Evolutionary conservation across 2,113 vertebrate genomes (phyloP).

Genomic region (Mirounga angustirostris): DNA sequence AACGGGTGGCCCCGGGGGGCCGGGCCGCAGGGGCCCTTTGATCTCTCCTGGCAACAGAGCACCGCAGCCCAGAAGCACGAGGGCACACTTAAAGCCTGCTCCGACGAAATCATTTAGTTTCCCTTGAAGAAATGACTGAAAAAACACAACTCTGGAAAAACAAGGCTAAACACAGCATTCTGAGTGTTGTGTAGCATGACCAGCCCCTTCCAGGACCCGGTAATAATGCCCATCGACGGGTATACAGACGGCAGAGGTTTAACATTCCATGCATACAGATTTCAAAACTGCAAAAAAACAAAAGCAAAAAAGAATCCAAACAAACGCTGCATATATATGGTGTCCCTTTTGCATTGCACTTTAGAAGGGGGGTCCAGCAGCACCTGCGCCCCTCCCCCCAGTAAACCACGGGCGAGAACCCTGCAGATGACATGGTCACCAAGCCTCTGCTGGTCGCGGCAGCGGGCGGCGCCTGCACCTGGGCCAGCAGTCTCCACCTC

Average conservation of each 20-base stretch:
- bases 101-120: constrained; percentile 83
- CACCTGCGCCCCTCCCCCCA: constrained; percentile 65
- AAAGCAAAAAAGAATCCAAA: constrained; percentile 85
- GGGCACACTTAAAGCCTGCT: constrained; percentile 68
- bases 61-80: constrained; percentile 74
- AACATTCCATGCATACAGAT: constrained; percentile 95
- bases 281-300: constrained; percentile 88
- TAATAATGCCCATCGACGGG: constrained; percentile 96
- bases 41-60: constrained; percentile 68
- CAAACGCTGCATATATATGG: constrained; percentile 90
- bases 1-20: accelerated
- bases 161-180: constrained; percentile 87
- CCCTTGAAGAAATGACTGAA: constrained; percentile 86
- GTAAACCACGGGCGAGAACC: constrained; percentile 78
- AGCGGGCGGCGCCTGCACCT: constrained; percentile 69
- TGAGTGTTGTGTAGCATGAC: constrained; percentile 91
- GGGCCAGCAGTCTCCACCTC: constrained; percentile 70
- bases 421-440: constrained; percentile 18
- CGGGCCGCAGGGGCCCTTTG: not conserved
- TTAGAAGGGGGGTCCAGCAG: constrained; percentile 81
- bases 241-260: constrained; percentile 92
- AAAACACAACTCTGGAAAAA: constrained; percentile 88
- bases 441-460: constrained; percentile 71
- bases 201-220: constrained; percentile 91
- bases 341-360: constrained; percentile 92